Evolutionary conservation across 2,888 invertebrate species (phyloP).

Genomic region (Sericinus montela): DNA sequence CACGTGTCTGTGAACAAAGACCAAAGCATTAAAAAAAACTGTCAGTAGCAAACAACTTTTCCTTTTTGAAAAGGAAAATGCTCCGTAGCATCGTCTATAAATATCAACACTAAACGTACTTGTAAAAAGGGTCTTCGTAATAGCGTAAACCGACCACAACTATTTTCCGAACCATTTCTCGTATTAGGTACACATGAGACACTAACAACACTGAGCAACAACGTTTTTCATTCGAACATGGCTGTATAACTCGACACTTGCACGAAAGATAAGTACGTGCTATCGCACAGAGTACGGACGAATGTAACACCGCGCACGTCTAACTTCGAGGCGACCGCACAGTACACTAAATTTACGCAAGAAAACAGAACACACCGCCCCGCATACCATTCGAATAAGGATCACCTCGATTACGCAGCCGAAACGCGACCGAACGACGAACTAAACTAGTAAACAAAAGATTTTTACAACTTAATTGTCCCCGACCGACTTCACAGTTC

Average conservation of each 20-base stretch:
- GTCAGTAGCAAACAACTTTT: background rate
- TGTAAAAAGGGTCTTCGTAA: constrained; percentile 72
- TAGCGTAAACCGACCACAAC: constrained; percentile 68
- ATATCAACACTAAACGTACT: constrained; percentile 45
- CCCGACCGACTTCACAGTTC: constrained; percentile 35
- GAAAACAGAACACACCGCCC: constrained; percentile 43
- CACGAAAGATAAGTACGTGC: constrained; percentile 46
- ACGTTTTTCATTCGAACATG: constrained; percentile 48
- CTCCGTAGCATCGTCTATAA: background rate
- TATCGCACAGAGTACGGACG: constrained; percentile 23
- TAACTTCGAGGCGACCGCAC: constrained; percentile 30
- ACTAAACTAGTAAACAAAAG: constrained; percentile 53
- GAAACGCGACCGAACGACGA: constrained; percentile 53
- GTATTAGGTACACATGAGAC: constrained; percentile 35
- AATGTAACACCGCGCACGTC: constrained; percentile 33
- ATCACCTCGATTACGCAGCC: constrained; percentile 66
- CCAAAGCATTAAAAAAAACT: constrained; percentile 17
- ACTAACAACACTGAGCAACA: constrained; percentile 47
- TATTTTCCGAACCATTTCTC: constrained; percentile 70
- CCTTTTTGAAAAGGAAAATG: background rate
- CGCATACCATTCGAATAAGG: constrained; percentile 70
- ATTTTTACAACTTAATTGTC: constrained; percentile 42
- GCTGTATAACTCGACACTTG: constrained; percentile 42
- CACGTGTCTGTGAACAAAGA: constrained; percentile 69
- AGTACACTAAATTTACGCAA: constrained; percentile 40